Conservation (phyloP, 2,888 invertebrate genomes). For the Eilema depressum region DNA sequence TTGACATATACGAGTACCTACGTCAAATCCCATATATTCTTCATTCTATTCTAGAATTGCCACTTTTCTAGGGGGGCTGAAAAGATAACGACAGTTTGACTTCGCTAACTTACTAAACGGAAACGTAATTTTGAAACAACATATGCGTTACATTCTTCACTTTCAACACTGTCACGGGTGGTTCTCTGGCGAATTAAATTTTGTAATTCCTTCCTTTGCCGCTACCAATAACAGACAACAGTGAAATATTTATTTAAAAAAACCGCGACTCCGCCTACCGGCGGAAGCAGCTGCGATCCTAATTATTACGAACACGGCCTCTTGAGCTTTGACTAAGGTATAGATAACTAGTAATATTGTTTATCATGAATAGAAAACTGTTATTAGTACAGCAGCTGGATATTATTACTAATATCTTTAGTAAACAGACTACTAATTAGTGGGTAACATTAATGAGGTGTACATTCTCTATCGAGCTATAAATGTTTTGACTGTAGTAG, state of each 20-base stretch:
- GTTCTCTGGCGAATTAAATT: slow-evolving; percentile 84
- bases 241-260: slow-evolving; percentile 79
- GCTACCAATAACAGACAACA: slow-evolving; percentile 81
- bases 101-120: slow-evolving; percentile 7
- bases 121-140: slow-evolving; percentile 55
- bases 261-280: slow-evolving; percentile 74
- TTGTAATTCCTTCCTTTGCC: slow-evolving; percentile 79
- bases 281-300: slow-evolving; percentile 85
- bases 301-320: slow-evolving; percentile 81
- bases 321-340: slow-evolving; percentile 71
- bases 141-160: slow-evolving; percentile 81
- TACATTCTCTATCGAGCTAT: background rate
- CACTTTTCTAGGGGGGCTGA: too few species aligned
- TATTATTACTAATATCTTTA: slow-evolving; percentile 42
- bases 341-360: slow-evolving; percentile 65
- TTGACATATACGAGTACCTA: too few species aligned
- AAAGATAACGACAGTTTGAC: background rate
- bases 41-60: too few species aligned
- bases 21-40: too few species aligned
- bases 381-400: slow-evolving; percentile 61
- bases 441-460: background rate
- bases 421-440: slow-evolving; percentile 26
- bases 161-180: slow-evolving; percentile 71
- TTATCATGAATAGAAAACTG: slow-evolving; percentile 60
- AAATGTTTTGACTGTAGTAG: background rate